Percentiles rank a stretch among this genome's conserved stretches.
These are phyloP conservation scores for Symphodus melops DNA, from an alignment of 2,113 vertebrate genomes.

Conservation along the genomic window DNA sequence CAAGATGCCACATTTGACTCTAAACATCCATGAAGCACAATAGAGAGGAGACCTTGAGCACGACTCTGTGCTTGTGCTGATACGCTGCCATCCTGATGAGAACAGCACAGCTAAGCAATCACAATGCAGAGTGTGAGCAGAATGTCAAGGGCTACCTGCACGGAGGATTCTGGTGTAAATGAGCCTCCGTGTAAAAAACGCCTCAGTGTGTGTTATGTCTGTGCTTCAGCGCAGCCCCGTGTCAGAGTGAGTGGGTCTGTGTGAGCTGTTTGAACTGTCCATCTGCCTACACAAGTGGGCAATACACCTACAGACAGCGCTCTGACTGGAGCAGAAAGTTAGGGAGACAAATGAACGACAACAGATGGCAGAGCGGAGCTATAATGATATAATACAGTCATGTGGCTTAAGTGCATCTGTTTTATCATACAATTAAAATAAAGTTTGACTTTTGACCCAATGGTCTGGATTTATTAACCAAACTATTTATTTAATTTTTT, in stretches of 20 bases:
- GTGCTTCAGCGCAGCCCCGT: conserved; percentile 19
- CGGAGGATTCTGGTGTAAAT: not conserved
- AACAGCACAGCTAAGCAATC: not conserved
- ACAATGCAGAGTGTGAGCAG: not conserved
- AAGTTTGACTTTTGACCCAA: too few species aligned
- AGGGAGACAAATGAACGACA: conserved; percentile 3
- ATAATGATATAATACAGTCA: too few species aligned
- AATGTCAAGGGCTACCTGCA: not conserved
- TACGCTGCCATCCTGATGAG: not conserved
- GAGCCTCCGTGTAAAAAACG: not conserved
- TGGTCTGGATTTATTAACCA: too few species aligned
- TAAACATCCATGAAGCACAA: not conserved
- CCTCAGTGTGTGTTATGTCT: conserved; percentile 11
- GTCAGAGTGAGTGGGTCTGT: conserved; percentile 61
- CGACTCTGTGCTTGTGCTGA: not conserved
- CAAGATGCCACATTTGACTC: not conserved
- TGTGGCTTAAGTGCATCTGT: too few species aligned
- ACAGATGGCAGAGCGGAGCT: not conserved
- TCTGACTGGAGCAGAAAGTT: not conserved
- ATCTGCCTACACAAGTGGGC: conserved; percentile 68
- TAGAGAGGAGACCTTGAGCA: not conserved
- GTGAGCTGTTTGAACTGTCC: conserved; percentile 38
- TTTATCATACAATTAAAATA: too few species aligned
- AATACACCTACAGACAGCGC: conserved; percentile 20
- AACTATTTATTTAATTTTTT: too few species aligned